Percentiles rank a stretch among this genome's conserved stretches.
Conservation (phyloP, 2,113 vertebrate genomes). For the Zapornia atra region DNA sequence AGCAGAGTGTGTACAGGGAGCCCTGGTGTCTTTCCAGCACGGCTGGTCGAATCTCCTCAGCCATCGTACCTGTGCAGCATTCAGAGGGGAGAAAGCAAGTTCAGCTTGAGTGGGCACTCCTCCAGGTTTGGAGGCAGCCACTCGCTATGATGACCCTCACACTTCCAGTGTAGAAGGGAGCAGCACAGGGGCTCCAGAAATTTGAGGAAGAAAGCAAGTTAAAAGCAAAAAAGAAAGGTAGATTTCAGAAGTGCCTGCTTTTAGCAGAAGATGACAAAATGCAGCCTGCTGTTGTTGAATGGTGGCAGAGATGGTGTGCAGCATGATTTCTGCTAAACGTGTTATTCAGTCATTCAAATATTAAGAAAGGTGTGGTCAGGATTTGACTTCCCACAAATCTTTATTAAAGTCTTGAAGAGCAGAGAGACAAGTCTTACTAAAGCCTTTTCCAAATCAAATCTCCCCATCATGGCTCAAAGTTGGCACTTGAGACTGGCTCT, state of each 20-base stretch:
- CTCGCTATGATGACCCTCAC: not conserved
- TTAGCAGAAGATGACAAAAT: not conserved
- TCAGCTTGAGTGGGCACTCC: not conserved
- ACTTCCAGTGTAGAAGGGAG: rapidly evolving
- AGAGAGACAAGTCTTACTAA: not conserved
- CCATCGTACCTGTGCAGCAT: constrained; percentile 82
- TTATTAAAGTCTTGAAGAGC: not conserved
- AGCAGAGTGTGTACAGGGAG: constrained; percentile 78
- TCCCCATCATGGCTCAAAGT: not conserved
- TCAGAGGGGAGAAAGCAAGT: not conserved
- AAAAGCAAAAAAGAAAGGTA: not conserved
- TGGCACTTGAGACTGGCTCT: not conserved
- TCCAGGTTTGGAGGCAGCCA: not conserved
- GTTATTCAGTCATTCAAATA: not conserved
- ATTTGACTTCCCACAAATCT: not conserved
- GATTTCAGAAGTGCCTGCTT: not conserved
- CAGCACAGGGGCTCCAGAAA: not conserved
- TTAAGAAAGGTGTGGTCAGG: not conserved
- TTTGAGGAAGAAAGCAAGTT: not conserved
- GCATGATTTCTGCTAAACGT: not conserved
- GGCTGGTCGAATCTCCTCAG: constrained; percentile 77
- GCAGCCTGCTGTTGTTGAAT: not conserved
- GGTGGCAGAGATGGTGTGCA: not conserved
- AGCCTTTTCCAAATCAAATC: not conserved
- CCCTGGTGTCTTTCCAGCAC: constrained; percentile 83